Base-by-base conservation (phyloP, 1,140 invertebrate species). In the Theocolax elegans region DNA sequence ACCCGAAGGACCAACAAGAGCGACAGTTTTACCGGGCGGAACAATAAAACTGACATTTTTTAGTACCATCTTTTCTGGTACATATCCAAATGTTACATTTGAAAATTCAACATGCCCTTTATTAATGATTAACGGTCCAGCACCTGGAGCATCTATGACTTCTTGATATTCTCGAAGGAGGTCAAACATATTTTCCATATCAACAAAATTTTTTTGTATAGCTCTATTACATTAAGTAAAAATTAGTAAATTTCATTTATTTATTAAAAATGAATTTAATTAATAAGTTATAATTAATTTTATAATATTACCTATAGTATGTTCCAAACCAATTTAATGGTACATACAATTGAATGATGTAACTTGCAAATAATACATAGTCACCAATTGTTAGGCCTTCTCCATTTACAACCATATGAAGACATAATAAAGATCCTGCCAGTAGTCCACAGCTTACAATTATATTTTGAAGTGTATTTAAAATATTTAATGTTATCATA, bases 171-270 rank as follows among this genome's bases (percentile, higher is more conserved):
- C 93, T 56, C 92, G 89, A 56, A 99, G 86, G 53, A 99, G 81
- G 64, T 98, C 96, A 85, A 99, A 97, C 97, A 99, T 99, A 81
- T 99, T 99, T 87, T 99, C 97, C 97, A 99, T 99, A 77, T 99
- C 97, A 25, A 99, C 91, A 80, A 99, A 99, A 80, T 97, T 95
- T 82, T 96, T 95, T 79, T 99, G 97, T 71, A 99, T 97, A 53
- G 95, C 93, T 80, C 96, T 96, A 79, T 60, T 23, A n/a, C n/a
- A n/a, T n/a, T n/a, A n/a, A n/a, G n/a, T n/a, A 27, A 68, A 62
- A 3, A 49, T 75, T 49, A 59, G 48, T 73, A 46, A 59, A 67
- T 27, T 35, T 63, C 38, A 62, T 25, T 58, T 12, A 67, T 27
- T 51, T 19, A 51, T 51, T n/a, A 21, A 51, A 54, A 54, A 54